Evolutionary conservation across 2,113 vertebrate genomes (phyloP), one percentile per base, ranked within the genome.

Genomic region (Notarius lentiginosus): DNA sequence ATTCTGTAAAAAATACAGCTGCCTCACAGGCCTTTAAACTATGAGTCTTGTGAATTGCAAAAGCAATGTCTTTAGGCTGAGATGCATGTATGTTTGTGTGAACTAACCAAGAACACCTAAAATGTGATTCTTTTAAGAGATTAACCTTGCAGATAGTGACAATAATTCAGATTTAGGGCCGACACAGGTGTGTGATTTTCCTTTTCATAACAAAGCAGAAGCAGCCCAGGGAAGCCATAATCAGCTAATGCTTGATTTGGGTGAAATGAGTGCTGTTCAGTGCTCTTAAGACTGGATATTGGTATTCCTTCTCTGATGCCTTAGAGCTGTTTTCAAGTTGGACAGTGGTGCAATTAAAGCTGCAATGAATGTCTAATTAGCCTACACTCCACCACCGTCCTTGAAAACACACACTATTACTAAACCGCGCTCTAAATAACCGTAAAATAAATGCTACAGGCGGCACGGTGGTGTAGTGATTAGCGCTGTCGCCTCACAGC

Each of bases 351-450:
- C 22, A 56, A 20, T 68, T 79, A 86, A 41, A 68, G 30, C n/a
- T 53, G n/a, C 75, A 56, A 65, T 3, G 58, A 79, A 85, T 79
- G 70, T 79, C n/a, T 61, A 63, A 63, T 76, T 53, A 53, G n/a
- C 47, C 12, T 34, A 77, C 58, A 34, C 58, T 58, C 15, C 14
- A 84, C 22, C 22, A 22, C 7, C 79, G 12, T 18, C 65, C 24
- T 30, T n/a, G 51, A 12, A 49, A 6, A 7, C 15, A 70, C n/a
- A 55, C 27, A 53, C 34, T 49, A 47, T 75, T 56, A 60, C 68
- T 60, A 61, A 84, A 63, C 30, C 24, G 3, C 5, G 20, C 41
- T 76, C 41, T 85, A 73, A 77, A 65, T 79, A 47, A 85, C 76
- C 47, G 17, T 34, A 34, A 47, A 65, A 34, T 77, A 65, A 77